Evolutionary conservation across 2,113 vertebrate genomes (phyloP).

Genomic region (Anguilla japonica): DNA sequence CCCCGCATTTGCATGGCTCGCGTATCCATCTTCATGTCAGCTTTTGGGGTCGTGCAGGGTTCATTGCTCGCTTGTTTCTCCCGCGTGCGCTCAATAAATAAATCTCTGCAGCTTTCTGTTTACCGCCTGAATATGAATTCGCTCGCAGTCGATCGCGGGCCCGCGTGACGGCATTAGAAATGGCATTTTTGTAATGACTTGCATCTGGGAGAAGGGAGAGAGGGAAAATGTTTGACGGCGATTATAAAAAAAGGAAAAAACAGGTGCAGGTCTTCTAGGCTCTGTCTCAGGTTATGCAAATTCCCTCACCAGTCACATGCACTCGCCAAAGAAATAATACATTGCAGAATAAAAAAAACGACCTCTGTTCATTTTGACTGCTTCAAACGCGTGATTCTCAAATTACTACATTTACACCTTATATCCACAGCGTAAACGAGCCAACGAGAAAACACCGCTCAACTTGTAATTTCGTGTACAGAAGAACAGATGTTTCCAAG

Average conservation of each 20-base stretch:
- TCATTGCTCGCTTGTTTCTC: constrained; percentile 49
- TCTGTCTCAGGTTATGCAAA: constrained; percentile 14
- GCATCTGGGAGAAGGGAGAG: constrained; percentile 21
- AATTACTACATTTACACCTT: background rate
- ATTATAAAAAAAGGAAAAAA: constrained; percentile 11
- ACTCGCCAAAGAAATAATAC: constrained; percentile 21
- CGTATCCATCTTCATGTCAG: constrained; percentile 53
- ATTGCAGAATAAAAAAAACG: constrained; percentile 7
- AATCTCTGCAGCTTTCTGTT: constrained; percentile 45
- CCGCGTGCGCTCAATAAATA: constrained; percentile 37
- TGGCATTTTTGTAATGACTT: constrained; percentile 67
- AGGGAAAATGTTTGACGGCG: constrained; percentile 13
- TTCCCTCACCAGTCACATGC: constrained; percentile 15
- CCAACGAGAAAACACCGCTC: background rate
- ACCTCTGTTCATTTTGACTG: background rate
- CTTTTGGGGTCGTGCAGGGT: constrained; percentile 51
- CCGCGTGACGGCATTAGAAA: constrained; percentile 71
- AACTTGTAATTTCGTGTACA: constrained; percentile 4
- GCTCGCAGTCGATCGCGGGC: constrained; percentile 29
- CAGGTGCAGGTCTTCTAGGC: background rate
- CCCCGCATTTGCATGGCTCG: constrained; percentile 52
- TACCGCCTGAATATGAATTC: constrained; percentile 54
- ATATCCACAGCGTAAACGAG: background rate
- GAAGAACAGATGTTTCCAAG: constrained; percentile 4
- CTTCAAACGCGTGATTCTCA: constrained; percentile 18